Evolutionary conservation across 2,113 vertebrate genomes (phyloP).

Genomic region (Actinemys pallida): DNA sequence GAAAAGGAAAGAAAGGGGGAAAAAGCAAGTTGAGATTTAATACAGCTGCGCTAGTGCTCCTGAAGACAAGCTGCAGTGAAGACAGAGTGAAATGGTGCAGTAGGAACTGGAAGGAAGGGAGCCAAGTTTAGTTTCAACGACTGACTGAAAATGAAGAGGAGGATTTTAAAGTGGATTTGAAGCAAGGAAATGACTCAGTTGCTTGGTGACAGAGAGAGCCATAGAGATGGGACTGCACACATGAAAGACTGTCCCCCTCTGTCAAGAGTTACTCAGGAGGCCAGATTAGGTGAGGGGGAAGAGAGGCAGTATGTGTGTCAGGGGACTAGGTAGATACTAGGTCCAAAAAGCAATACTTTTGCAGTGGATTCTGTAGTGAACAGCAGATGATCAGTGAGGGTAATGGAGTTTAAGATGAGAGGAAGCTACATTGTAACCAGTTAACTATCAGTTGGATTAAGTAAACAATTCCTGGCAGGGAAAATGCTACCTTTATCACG

Average conservation of each 20-base stretch:
- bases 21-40: background rate
- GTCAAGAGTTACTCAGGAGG: background rate
- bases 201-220: background rate
- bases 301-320: background rate
- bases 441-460: background rate
- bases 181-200: background rate
- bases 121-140: background rate
- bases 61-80: background rate
- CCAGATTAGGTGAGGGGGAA: background rate
- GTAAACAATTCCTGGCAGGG: background rate
- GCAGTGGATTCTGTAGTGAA: background rate
- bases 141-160: background rate
- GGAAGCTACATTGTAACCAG: background rate
- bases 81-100: background rate
- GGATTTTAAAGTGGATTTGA: background rate
- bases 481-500: background rate
- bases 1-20: background rate
- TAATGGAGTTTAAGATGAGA: background rate
- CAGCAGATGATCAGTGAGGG: background rate
- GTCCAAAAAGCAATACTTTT: background rate
- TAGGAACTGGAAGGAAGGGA: conserved; percentile 21
- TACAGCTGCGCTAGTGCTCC: background rate
- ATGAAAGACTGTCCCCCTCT: background rate
- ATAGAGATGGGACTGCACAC: too few relatives aligned
- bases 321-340: background rate